Evolutionary conservation across 2,797 vertebrate genomes (phyloP).

Genomic region (Petrocephalus sullivani): DNA sequence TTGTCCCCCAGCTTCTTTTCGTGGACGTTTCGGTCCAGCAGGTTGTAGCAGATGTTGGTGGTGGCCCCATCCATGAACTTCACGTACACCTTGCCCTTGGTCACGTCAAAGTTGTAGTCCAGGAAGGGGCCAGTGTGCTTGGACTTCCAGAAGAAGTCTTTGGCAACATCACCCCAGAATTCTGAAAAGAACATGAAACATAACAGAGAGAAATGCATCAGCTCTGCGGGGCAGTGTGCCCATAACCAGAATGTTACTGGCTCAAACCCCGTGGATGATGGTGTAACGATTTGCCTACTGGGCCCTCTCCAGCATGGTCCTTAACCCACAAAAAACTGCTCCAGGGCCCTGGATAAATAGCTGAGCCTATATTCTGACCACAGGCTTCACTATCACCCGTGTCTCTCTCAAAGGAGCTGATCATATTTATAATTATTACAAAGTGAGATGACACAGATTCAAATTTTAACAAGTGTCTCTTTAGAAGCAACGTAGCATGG

Average conservation of each 20-base stretch:
- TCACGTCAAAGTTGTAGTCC: slow-evolving; percentile 92
- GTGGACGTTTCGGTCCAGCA: slow-evolving; percentile 82
- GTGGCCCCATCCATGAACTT: slow-evolving; percentile 93
- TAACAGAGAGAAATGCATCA: background rate
- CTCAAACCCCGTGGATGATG: background rate
- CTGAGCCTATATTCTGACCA: too few species aligned
- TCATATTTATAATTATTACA: background rate
- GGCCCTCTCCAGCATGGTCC: background rate
- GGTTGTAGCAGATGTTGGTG: slow-evolving; percentile 95
- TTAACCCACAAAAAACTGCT: background rate
- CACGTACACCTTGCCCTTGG: slow-evolving; percentile 86
- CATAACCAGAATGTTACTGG: background rate
- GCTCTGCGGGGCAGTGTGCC: background rate
- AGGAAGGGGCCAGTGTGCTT: slow-evolving; percentile 74
- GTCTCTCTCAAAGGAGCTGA: background rate
- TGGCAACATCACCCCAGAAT: slow-evolving; percentile 85
- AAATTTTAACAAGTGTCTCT: background rate
- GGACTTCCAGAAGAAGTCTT: slow-evolving; percentile 91
- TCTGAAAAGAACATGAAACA: slow-evolving; percentile 57
- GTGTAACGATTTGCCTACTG: background rate
- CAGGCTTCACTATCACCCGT: too few species aligned
- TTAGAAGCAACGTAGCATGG: background rate
- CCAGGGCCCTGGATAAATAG: background rate
- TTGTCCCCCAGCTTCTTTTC: slow-evolving; percentile 84
- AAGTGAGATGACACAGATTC: background rate